phyloP scores from a whole-genome alignment of 2,113 vertebrate species.

The Corythoichthys haematopterus region DNA sequence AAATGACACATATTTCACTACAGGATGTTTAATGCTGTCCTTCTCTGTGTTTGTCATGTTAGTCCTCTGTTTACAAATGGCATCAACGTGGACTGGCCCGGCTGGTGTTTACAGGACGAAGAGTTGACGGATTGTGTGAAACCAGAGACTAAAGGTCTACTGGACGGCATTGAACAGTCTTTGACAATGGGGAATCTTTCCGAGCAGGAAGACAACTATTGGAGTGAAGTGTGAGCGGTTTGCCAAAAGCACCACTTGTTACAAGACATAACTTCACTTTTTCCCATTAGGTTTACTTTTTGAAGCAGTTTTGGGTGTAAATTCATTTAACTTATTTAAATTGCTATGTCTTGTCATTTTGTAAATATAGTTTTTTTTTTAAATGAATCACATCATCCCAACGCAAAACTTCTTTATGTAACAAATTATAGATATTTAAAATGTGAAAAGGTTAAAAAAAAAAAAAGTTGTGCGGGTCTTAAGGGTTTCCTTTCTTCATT shows the following conservation, averaged over 20 bases:
- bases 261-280: neutral
- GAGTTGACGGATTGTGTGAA: constrained; percentile 53
- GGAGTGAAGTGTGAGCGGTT: constrained; percentile 50
- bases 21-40: neutral
- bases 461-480: constrained; percentile 6
- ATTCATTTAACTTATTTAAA: constrained; percentile 19
- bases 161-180: constrained; percentile 33
- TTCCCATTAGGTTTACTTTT: neutral
- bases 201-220: constrained; percentile 49
- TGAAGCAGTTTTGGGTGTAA: constrained; percentile 10
- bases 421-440: constrained; percentile 9
- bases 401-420: constrained; percentile 8
- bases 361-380: constrained; percentile 20
- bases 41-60: neutral
- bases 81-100: constrained; percentile 68
- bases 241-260: neutral
- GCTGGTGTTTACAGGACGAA: constrained; percentile 70
- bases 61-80: constrained; percentile 46
- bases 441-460: constrained; percentile 26
- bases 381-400: constrained; percentile 9
- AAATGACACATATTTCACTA: neutral
- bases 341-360: constrained; percentile 11
- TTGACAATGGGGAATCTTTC: constrained; percentile 16
- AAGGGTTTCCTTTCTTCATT: constrained; percentile 28
- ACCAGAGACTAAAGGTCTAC: constrained; percentile 21